phyloP scores from a whole-genome alignment of 2,797 vertebrate species.

The Artibeus jamaicensis region DNA sequence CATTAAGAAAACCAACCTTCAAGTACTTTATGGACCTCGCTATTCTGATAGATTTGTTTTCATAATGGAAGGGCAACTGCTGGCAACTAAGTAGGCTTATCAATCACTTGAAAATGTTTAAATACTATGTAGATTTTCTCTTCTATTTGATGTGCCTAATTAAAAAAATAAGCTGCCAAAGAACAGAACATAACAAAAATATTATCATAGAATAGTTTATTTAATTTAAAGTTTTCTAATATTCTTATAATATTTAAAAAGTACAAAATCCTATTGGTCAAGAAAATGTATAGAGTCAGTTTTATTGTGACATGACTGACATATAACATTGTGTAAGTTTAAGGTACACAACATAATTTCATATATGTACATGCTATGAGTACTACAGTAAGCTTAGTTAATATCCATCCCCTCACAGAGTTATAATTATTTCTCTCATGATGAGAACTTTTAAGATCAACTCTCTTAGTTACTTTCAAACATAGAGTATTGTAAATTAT shows the following conservation, averaged over 20 bases:
- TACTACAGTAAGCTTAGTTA: neutral
- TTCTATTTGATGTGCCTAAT: neutral
- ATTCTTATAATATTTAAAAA: slow-evolving; percentile 5
- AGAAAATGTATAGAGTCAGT: neutral
- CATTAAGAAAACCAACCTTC: neutral
- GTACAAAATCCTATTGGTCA: neutral
- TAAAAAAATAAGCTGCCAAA: neutral
- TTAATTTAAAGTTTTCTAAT: neutral
- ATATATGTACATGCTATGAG: neutral
- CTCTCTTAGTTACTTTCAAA: neutral
- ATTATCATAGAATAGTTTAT: neutral
- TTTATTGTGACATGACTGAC: neutral
- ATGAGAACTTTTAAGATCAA: neutral
- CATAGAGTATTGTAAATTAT: neutral
- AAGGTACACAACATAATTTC: neutral
- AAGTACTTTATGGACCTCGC: neutral
- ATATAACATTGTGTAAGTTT: neutral
- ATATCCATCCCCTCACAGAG: neutral
- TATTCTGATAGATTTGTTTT: neutral
- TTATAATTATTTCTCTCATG: neutral
- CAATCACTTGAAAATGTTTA: neutral
- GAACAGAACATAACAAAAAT: neutral
- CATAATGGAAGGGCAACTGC: neutral
- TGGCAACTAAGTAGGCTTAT: neutral
- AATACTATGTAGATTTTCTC: neutral